These are phyloP conservation scores for Danio aesculapii DNA, from an alignment of 2,797 vertebrate genomes.

Conservation along the genomic window DNA sequence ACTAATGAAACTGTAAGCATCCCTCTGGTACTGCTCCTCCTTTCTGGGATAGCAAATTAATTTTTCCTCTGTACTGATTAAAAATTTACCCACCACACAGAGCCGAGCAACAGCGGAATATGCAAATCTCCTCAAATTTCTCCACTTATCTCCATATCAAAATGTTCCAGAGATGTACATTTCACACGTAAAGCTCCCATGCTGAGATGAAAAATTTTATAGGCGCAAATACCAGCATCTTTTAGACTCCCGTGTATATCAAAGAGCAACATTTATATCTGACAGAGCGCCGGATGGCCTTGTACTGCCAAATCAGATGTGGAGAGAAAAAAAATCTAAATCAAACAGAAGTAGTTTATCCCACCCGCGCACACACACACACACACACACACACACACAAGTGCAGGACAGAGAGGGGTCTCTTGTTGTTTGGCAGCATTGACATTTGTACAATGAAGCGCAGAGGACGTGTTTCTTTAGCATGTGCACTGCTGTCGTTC, in stretches of 20 bases:
- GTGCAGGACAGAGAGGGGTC: slow-evolving; percentile 31
- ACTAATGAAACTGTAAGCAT: slow-evolving; percentile 72
- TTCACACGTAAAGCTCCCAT: slow-evolving; percentile 59
- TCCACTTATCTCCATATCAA: slow-evolving; percentile 69
- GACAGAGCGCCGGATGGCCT: slow-evolving; percentile 72
- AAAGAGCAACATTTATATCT: slow-evolving; percentile 82
- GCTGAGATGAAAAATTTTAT: slow-evolving; percentile 58
- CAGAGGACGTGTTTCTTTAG: slow-evolving; percentile 48
- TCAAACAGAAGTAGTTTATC: slow-evolving; percentile 51
- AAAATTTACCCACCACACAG: slow-evolving; percentile 78
- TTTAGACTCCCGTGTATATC: slow-evolving; percentile 79
- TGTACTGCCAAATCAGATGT: slow-evolving; percentile 54
- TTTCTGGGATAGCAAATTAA: slow-evolving; percentile 75
- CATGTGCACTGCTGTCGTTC: slow-evolving; percentile 53
- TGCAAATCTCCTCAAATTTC: slow-evolving; percentile 77
- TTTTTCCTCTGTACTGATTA: slow-evolving; percentile 78
- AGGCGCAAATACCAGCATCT: slow-evolving; percentile 74
- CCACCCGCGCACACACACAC: slow-evolving; percentile 43
- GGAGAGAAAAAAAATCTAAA: slow-evolving; percentile 6
- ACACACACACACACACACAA: slow-evolving; percentile 37
- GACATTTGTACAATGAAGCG: slow-evolving; percentile 58
- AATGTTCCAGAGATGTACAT: slow-evolving; percentile 65
- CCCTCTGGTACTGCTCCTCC: slow-evolving; percentile 63
- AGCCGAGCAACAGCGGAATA: slow-evolving; percentile 76
- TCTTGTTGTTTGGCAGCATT: slow-evolving; percentile 55